phyloP scores from a whole-genome alignment of 2,113 vertebrate species.

The Clupea harengus region DNA sequence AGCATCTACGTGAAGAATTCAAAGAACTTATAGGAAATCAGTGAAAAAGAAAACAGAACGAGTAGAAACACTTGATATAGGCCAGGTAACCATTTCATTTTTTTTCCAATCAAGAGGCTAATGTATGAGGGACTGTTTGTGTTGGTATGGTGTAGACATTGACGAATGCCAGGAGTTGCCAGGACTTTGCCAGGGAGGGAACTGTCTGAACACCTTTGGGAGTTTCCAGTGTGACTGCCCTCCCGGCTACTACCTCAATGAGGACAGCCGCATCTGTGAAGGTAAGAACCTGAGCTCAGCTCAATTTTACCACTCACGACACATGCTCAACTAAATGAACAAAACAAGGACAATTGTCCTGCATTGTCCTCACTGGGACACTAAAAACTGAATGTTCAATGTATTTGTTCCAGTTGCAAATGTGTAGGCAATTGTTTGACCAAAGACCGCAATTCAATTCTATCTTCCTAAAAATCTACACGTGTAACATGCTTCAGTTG shows the following conservation, averaged over 20 bases:
- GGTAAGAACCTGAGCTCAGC: conserved; percentile 55
- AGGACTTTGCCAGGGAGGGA: conserved; percentile 82
- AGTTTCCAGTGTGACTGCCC: conserved; percentile 86
- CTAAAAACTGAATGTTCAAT: no score
- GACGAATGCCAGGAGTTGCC: conserved; percentile 84
- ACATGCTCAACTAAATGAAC: no score
- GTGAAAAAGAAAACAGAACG: background rate
- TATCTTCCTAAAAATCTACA: no score
- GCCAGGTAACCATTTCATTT: conserved; percentile 11
- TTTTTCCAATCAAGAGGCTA: background rate
- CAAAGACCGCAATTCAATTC: no score
- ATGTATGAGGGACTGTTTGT: background rate
- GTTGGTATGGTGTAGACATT: conserved; percentile 71
- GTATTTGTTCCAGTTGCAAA: no score
- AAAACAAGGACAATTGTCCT: no score
- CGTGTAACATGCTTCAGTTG: no score
- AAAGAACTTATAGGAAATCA: background rate
- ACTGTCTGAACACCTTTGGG: conserved; percentile 83
- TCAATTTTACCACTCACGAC: no score
- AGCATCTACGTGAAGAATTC: background rate
- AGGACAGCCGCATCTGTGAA: conserved; percentile 82
- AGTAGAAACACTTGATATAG: background rate
- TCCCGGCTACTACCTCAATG: conserved; percentile 79
- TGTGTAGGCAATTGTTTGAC: no score
- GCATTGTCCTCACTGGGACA: no score